Percentiles rank a stretch among this genome's conserved stretches.
phyloP scores from a whole-genome alignment of 2,113 vertebrate genomes.

The Scophthalmus maximus region DNA sequence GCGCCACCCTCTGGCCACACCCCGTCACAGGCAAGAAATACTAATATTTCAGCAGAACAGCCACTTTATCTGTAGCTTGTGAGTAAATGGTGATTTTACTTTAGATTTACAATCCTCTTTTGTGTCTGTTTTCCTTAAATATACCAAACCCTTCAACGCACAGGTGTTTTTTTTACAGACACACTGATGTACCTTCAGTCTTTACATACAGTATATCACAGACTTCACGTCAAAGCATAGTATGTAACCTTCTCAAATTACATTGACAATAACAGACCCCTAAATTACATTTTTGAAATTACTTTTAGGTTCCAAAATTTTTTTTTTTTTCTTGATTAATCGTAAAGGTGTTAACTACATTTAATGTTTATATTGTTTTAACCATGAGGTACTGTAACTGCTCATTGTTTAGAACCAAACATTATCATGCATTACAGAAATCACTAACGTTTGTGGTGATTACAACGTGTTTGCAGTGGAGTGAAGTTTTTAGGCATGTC shows the following conservation, averaged over 20 bases:
- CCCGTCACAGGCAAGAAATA: not conserved
- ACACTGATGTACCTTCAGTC: too few relatives aligned
- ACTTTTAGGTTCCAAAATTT: not conserved
- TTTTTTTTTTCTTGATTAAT: too few relatives aligned
- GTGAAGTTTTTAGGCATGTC: not conserved
- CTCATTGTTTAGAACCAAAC: not conserved
- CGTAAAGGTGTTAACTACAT: too few relatives aligned
- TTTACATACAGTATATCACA: too few relatives aligned
- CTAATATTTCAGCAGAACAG: not conserved
- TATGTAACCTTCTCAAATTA: not conserved
- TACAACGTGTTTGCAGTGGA: not conserved
- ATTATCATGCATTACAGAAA: not conserved
- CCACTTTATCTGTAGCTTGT: not conserved
- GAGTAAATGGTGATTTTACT: not conserved
- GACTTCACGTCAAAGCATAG: too few relatives aligned
- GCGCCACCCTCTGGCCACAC: constrained; percentile 74
- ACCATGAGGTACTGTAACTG: not conserved
- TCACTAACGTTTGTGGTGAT: not conserved
- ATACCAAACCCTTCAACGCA: not conserved
- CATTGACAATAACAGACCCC: not conserved
- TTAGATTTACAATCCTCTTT: not conserved
- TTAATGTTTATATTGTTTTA: not conserved
- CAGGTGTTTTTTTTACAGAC: too few relatives aligned
- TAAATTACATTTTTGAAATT: not conserved
- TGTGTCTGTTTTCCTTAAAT: not conserved